Conservation (phyloP, 2,113 vertebrate species). For the Crotophaga sulcirostris region DNA sequence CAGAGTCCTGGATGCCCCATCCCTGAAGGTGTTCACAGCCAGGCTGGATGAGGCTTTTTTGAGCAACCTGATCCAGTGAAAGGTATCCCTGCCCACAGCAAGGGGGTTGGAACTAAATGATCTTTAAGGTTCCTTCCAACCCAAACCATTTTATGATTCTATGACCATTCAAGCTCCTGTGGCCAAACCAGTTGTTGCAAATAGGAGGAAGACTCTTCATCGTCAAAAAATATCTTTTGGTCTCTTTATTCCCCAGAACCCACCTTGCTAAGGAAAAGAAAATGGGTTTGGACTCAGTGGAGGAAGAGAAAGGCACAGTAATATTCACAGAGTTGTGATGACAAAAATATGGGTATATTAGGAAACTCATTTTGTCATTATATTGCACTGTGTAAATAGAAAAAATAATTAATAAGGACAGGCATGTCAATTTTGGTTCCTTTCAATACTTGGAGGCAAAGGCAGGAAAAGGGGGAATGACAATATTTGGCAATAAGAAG, state of each 20-base stretch:
- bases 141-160: no score
- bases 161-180: background rate
- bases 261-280: background rate
- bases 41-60: no score
- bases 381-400: background rate
- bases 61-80: no score
- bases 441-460: constrained; percentile 19
- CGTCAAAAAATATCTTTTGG: background rate
- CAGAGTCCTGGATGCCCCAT: no score
- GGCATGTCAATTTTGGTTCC: constrained; percentile 13
- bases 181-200: background rate
- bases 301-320: background rate
- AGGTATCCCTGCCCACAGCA: no score
- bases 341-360: background rate
- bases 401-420: constrained; percentile 45
- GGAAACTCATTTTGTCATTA: constrained; percentile 31
- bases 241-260: background rate
- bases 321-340: background rate
- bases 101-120: no score
- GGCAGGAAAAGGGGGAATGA: background rate
- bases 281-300: accelerated
- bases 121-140: no score
- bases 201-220: background rate
- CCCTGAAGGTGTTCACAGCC: no score
- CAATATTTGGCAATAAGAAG: constrained; percentile 31